phyloP scores from a whole-genome alignment of 2,113 vertebrate species.

The Ivindomyrus marchei region DNA sequence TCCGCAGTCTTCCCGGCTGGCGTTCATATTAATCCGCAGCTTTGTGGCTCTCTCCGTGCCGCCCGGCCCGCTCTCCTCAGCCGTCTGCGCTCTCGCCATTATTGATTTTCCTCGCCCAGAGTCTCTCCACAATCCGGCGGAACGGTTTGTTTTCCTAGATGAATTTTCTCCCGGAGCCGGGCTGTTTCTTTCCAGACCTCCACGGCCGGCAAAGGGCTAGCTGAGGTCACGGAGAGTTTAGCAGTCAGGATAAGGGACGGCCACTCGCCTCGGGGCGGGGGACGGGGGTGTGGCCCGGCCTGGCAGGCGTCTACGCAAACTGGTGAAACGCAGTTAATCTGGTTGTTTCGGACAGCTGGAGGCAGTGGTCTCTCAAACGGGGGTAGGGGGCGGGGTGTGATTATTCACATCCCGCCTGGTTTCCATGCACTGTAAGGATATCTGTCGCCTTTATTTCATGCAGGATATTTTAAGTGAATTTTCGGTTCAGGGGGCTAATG shows the following conservation, averaged over 20 bases:
- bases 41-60: conserved; percentile 15
- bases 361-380: neutral
- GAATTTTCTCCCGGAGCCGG: neutral
- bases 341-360: neutral
- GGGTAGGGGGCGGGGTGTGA: neutral
- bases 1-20: neutral
- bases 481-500: neutral
- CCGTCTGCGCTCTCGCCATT: conserved; percentile 23
- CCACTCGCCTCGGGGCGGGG: neutral
- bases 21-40: conserved; percentile 31
- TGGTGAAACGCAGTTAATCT: neutral
- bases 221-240: conserved; percentile 6
- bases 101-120: conserved; percentile 43
- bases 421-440: too few species aligned
- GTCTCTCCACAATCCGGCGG: conserved; percentile 28
- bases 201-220: neutral
- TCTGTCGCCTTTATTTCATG: neutral
- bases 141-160: conserved; percentile 32
- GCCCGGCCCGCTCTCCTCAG: neutral
- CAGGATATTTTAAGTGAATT: neutral
- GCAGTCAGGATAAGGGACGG: neutral
- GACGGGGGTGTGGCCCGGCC: neutral
- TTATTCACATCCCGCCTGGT: neutral
- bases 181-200: neutral
- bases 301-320: neutral